Conservation (phyloP, 2,797 vertebrate species). For the Tarsius wallacei region DNA sequence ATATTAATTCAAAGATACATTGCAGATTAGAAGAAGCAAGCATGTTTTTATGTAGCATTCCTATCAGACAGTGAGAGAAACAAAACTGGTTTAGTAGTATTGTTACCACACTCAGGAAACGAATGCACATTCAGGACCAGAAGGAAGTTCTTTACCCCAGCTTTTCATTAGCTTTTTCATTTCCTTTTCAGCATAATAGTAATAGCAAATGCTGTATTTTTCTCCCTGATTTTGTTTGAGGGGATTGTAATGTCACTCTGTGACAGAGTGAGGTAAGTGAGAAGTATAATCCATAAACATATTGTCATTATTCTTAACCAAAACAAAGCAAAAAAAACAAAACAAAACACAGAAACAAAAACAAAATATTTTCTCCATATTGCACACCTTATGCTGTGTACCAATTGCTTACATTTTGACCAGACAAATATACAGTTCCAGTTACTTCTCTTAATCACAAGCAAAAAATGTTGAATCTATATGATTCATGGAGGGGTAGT, state of each 20-base stretch:
- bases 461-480: background rate
- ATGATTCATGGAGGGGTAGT: background rate
- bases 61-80: background rate
- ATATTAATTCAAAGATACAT: background rate
- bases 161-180: background rate
- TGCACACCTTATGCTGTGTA: background rate
- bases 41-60: background rate
- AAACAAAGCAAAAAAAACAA: background rate
- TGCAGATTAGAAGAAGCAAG: background rate
- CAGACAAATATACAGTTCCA: background rate
- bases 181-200: background rate
- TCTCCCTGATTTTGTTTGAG: background rate
- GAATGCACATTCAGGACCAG: background rate
- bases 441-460: conserved; percentile 8
- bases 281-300: background rate
- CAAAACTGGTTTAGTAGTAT: background rate
- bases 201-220: background rate
- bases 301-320: background rate
- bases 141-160: background rate
- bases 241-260: background rate
- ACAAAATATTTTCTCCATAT: background rate
- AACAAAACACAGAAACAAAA: background rate
- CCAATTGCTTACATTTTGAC: background rate
- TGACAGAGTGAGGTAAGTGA: background rate
- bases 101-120: background rate